These are phyloP conservation scores for Karalla daura DNA, from an alignment of 2,797 vertebrate genomes.

Conservation along the genomic window DNA sequence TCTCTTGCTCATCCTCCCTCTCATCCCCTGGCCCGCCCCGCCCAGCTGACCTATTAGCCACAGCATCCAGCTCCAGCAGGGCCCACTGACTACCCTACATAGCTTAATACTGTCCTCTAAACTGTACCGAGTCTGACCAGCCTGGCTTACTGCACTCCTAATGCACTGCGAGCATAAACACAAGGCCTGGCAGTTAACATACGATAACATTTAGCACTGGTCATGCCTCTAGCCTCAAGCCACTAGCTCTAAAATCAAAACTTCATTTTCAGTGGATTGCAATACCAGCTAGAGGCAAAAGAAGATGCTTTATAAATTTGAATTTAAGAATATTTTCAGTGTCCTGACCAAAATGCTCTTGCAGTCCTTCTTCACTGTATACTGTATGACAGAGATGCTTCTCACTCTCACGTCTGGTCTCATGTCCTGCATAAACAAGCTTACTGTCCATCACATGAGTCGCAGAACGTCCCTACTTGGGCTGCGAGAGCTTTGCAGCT, in stretches of 20 bases:
- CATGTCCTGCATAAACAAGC: no score
- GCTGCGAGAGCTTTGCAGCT: not conserved
- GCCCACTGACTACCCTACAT: slow-evolving; percentile 57
- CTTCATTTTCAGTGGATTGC: not conserved
- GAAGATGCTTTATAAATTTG: no score
- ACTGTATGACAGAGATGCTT: no score
- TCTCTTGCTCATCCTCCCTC: slow-evolving; percentile 58
- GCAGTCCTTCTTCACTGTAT: no score
- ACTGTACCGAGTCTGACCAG: slow-evolving; percentile 50
- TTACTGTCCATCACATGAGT: slow-evolving; percentile 17
- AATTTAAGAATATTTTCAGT: no score
- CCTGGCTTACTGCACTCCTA: slow-evolving; percentile 44
- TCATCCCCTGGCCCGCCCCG: slow-evolving; percentile 67
- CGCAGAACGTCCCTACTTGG: not conserved
- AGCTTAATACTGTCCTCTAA: slow-evolving; percentile 63
- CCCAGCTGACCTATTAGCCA: slow-evolving; percentile 72
- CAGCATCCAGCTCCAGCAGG: slow-evolving; percentile 53
- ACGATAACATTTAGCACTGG: not conserved
- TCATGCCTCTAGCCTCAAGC: not conserved
- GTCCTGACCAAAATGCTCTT: no score
- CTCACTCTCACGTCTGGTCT: no score
- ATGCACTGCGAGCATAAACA: slow-evolving; percentile 36
- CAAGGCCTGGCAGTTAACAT: slow-evolving; percentile 10
- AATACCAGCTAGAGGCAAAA: no score
- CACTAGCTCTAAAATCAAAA: not conserved